Evolutionary conservation across 2,113 vertebrate genomes (phyloP).

Genomic region (Muntiacus muntjak): DNA sequence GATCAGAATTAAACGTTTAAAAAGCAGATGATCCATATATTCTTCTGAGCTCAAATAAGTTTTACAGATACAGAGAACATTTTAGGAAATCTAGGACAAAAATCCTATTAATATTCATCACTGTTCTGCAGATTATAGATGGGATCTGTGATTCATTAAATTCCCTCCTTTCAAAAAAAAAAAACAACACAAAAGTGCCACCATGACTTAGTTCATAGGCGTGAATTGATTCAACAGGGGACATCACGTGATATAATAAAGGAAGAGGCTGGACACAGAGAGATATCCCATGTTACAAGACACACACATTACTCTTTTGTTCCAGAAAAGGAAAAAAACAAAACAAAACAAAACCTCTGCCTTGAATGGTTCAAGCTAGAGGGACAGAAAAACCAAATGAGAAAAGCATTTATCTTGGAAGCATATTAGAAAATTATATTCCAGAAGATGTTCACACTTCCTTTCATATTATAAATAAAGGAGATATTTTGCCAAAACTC

Average conservation of each 20-base stretch:
- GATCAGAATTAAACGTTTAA: not conserved
- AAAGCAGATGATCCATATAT: conserved; percentile 17
- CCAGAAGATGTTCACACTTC: not conserved
- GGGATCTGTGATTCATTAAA: conserved; percentile 9
- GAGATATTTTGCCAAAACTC: not conserved
- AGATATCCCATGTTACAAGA: not conserved
- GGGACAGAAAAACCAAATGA: not conserved
- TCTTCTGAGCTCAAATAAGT: conserved; percentile 13
- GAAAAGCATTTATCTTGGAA: conserved; percentile 39
- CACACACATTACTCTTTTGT: not conserved
- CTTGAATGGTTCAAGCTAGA: not conserved
- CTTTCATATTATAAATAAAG: not conserved
- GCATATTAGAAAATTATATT: conserved; percentile 9
- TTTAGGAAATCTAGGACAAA: conserved; percentile 26
- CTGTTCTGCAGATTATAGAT: conserved; percentile 9
- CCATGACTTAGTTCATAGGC: not conserved
- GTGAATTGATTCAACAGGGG: not conserved
- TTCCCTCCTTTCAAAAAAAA: not conserved
- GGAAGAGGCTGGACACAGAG: not conserved
- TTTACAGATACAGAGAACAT: conserved; percentile 27
- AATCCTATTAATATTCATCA: conserved; percentile 35
- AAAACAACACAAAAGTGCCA: not conserved
- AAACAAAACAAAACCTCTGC: not conserved
- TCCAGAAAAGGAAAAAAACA: not conserved
- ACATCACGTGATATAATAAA: not conserved